A percentile compares a stretch with the other conserved stretches of the same genome.
These are phyloP conservation scores for Hypanus sabinus DNA, from an alignment of 2,113 vertebrate species.

Conservation along the genomic window DNA sequence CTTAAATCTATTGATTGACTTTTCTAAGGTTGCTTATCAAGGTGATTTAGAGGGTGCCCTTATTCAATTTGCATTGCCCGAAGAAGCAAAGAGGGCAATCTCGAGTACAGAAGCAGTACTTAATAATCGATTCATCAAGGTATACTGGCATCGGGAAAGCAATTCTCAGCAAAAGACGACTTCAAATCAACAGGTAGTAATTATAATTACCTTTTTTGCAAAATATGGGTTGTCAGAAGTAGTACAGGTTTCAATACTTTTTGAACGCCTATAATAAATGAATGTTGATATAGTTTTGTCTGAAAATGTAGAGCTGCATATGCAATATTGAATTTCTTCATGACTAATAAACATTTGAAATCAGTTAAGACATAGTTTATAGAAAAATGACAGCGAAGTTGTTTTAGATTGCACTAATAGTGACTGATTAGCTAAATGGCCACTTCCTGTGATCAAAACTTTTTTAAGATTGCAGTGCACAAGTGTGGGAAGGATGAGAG, in stretches of 20 bases:
- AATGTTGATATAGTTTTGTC: background rate
- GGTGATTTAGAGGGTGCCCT: conserved; percentile 87
- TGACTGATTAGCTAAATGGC: background rate
- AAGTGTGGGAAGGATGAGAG: background rate
- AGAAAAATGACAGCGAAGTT: too few species aligned
- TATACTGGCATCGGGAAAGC: conserved; percentile 87
- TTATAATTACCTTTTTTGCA: background rate
- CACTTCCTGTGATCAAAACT: background rate
- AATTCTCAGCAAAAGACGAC: conserved; percentile 51
- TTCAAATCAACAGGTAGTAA: conserved; percentile 55
- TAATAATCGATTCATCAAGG: conserved; percentile 90
- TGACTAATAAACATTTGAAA: background rate
- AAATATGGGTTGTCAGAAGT: background rate
- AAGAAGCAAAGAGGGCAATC: conserved; percentile 84
- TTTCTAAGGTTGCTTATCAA: conserved; percentile 80
- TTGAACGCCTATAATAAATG: background rate
- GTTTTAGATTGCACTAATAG: background rate
- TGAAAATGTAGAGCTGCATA: background rate
- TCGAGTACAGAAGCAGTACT: conserved; percentile 91
- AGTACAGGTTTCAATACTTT: background rate
- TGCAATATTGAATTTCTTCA: background rate
- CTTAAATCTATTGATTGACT: conserved; percentile 16
- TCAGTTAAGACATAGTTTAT: background rate
- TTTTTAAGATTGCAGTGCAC: background rate
- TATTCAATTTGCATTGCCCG: conserved; percentile 85